Evolutionary conservation across 2,797 vertebrate species (phyloP).

Genomic region (Paratrypauchen microcephalus): DNA sequence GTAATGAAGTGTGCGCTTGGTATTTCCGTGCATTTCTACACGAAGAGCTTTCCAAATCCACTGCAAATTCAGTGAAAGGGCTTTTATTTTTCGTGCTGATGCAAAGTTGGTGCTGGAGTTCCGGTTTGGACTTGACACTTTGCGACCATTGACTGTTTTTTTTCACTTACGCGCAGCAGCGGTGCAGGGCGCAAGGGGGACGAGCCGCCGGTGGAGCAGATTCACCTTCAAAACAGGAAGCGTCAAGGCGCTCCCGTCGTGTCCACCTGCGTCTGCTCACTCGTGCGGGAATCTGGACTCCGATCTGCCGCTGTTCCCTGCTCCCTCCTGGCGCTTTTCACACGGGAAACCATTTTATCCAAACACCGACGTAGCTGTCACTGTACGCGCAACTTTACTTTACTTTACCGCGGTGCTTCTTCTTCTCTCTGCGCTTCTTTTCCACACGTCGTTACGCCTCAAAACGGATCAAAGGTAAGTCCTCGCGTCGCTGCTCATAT

Average conservation of each 20-base stretch:
- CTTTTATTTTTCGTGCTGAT: conserved; percentile 34
- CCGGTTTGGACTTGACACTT: conserved; percentile 3
- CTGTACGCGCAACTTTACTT: conserved; percentile 9
- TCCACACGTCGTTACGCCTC: conserved; percentile 11
- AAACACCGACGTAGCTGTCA: not conserved
- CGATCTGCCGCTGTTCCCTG: not conserved
- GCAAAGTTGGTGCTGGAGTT: conserved; percentile 26
- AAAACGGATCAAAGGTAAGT: conserved; percentile 46
- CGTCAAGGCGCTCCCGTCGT: conserved; percentile 24
- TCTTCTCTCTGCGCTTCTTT: not conserved
- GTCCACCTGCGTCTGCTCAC: conserved; percentile 54
- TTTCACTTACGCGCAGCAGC: too few relatives aligned
- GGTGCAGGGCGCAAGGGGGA: not conserved
- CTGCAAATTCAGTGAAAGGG: not conserved
- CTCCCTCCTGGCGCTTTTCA: not conserved
- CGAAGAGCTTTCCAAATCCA: not conserved
- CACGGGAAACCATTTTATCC: not conserved
- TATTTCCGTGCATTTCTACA: not conserved
- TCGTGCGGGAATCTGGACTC: not conserved
- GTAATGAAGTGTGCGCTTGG: not conserved
- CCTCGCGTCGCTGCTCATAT: not conserved
- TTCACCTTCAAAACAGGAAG: conserved; percentile 73
- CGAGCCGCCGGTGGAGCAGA: conserved; percentile 31
- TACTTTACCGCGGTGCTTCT: not conserved
- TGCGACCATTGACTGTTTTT: conserved; percentile 8